Percentiles rank a stretch among this genome's conserved stretches.
These are phyloP conservation scores for Mormyrus proboscirostris DNA, from an alignment of 2,797 vertebrate genomes.

Conservation along the genomic window DNA sequence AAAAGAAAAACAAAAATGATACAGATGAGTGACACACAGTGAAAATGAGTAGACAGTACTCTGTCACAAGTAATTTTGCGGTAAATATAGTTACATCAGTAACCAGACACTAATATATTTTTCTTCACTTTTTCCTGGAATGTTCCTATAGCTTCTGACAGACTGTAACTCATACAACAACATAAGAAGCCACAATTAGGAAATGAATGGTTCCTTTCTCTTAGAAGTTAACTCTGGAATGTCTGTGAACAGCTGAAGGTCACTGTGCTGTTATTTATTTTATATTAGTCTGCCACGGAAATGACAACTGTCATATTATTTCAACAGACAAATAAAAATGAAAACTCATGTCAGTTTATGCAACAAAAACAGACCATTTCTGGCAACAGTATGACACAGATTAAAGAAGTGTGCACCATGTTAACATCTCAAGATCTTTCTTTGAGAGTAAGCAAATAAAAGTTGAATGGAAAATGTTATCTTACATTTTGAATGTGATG, in stretches of 20 bases:
- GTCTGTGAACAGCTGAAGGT: neutral
- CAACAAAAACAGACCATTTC: neutral
- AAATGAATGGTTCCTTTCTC: neutral
- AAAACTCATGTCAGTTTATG: neutral
- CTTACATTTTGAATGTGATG: neutral
- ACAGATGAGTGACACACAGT: neutral
- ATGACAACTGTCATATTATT: slow-evolving; percentile 11
- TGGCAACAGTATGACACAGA: neutral
- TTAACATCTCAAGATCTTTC: slow-evolving; percentile 5
- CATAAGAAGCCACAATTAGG: neutral
- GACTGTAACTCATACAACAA: neutral
- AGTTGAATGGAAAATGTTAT: neutral
- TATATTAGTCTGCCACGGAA: neutral
- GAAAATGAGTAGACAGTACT: neutral
- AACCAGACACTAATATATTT: neutral
- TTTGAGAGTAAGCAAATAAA: neutral
- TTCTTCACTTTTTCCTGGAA: neutral
- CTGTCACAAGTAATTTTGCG: neutral
- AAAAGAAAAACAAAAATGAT: neutral
- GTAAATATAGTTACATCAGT: neutral
- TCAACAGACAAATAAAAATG: neutral
- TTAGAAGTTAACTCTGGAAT: neutral
- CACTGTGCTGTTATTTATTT: neutral
- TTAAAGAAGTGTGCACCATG: neutral
- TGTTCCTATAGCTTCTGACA: neutral